Evolutionary conservation across 2,797 vertebrate genomes (phyloP).

Genomic region (Poliocrania exsul): DNA sequence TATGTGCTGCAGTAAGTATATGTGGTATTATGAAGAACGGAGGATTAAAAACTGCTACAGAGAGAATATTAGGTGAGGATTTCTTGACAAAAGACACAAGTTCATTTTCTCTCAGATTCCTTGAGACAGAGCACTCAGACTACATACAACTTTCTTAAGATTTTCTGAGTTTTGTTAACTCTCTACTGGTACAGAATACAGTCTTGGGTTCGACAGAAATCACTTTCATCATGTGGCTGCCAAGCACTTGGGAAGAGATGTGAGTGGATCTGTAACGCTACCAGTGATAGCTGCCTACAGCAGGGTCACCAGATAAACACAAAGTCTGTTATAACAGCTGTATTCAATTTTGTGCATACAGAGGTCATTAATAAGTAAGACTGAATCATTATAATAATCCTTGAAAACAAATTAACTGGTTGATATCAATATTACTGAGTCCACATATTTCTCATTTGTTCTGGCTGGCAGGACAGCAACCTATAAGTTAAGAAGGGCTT

Average conservation of each 20-base stretch:
- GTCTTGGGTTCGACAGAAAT: background rate
- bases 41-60: background rate
- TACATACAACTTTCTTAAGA: background rate
- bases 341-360: background rate
- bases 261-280: background rate
- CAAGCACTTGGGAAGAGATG: background rate
- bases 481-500: background rate
- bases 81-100: background rate
- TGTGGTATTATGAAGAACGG: background rate
- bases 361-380: background rate
- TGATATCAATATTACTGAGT: background rate
- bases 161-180: background rate
- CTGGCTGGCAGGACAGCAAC: background rate
- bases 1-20: background rate
- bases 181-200: background rate
- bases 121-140: background rate
- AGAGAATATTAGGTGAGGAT: background rate
- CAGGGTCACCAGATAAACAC: background rate
- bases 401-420: conserved; percentile 1
- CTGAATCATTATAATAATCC: background rate
- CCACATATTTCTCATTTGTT: background rate
- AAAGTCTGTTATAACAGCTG: background rate
- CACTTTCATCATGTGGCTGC: background rate
- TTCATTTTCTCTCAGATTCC: background rate
- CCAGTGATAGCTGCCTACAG: background rate